Percentiles rank a stretch among this genome's conserved stretches.
phyloP scores from a whole-genome alignment of 1,140 invertebrate genomes.

The Thaumatotibia leucotreta region DNA sequence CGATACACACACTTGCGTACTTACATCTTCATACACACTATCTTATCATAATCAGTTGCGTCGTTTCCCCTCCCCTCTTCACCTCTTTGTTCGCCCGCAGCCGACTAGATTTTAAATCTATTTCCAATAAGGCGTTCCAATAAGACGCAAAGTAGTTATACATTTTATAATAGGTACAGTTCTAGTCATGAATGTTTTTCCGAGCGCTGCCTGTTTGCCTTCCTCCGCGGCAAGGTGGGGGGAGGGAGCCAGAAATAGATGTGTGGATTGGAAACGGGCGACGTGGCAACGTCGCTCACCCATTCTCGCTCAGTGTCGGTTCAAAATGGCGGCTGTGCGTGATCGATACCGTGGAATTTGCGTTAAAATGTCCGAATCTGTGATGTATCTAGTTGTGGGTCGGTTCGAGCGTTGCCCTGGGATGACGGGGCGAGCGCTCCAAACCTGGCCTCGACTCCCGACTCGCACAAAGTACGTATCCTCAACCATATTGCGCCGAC shows the following conservation, averaged over 20 bases:
- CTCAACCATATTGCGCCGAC: slow-evolving; percentile 65
- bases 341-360: slow-evolving; percentile 72
- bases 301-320: slow-evolving; percentile 63
- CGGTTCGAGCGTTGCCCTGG: slow-evolving; percentile 55
- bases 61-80: slow-evolving; percentile 22
- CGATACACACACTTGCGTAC: slow-evolving; percentile 30
- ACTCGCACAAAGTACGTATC: slow-evolving; percentile 68
- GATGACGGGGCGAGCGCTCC: slow-evolving; percentile 48
- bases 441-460: slow-evolving; percentile 45
- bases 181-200: slow-evolving; percentile 60
- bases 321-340: slow-evolving; percentile 75
- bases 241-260: slow-evolving; percentile 66
- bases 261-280: slow-evolving; percentile 59
- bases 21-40: slow-evolving; percentile 42
- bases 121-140: slow-evolving; percentile 26
- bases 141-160: slow-evolving; percentile 25
- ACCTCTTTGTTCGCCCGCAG: slow-evolving; percentile 24
- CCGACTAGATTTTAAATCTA: slow-evolving; percentile 45
- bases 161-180: slow-evolving; percentile 42
- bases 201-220: slow-evolving; percentile 46
- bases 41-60: slow-evolving; percentile 53
- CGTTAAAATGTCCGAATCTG: slow-evolving; percentile 66
- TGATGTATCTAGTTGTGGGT: slow-evolving; percentile 65
- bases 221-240: slow-evolving; percentile 31
- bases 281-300: slow-evolving; percentile 70